phyloP scores from a whole-genome alignment of 2,113 vertebrate genomes.

The Pipra filicauda region DNA sequence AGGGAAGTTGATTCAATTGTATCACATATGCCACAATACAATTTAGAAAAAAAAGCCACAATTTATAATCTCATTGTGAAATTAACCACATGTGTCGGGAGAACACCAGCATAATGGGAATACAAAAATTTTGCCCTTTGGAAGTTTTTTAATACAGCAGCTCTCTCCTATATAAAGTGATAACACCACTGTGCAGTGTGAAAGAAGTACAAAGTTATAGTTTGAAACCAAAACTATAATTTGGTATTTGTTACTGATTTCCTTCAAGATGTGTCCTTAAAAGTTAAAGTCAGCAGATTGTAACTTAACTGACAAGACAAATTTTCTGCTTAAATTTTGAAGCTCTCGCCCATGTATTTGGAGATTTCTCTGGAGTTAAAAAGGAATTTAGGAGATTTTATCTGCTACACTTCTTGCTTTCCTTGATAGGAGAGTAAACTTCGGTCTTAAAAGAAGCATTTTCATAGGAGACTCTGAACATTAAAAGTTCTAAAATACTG shows the following conservation, averaged over 20 bases:
- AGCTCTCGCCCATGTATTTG: neutral
- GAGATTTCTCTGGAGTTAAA: neutral
- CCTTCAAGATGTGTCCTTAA: neutral
- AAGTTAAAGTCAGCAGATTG: neutral
- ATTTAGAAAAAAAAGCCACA: neutral
- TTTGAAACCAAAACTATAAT: neutral
- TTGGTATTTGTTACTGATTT: neutral
- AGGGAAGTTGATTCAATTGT: constrained; percentile 24
- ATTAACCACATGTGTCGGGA: constrained; percentile 32
- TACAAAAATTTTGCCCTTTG: neutral
- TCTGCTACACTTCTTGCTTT: neutral
- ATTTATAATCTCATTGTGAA: constrained; percentile 32
- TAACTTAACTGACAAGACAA: neutral
- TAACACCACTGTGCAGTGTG: neutral
- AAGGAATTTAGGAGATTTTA: neutral
- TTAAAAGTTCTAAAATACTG: constrained; percentile 1
- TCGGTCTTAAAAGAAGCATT: constrained; percentile 1
- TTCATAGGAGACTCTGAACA: neutral
- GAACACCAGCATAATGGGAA: neutral
- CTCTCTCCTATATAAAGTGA: neutral
- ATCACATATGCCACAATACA: neutral
- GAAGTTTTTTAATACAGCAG: neutral
- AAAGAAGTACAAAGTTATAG: neutral
- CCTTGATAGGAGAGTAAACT: neutral
- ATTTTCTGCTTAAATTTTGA: neutral